phyloP scores from a whole-genome alignment of 2,797 vertebrate genomes.

The Dryobates pubescens region DNA sequence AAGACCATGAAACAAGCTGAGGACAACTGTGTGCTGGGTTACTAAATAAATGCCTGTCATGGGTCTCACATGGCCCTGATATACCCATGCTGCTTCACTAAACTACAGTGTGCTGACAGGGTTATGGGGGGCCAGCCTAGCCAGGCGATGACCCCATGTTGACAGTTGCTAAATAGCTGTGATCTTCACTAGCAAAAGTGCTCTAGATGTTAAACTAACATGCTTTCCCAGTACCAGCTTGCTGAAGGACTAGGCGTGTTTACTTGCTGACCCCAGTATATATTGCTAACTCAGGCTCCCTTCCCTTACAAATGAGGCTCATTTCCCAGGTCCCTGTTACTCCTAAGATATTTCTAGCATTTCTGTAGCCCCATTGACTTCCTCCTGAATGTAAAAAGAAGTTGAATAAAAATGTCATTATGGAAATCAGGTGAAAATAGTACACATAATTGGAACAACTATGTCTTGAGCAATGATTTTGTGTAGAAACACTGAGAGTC shows the following conservation, averaged over 20 bases:
- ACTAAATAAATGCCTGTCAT: fast-evolving
- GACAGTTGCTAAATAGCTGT: background rate
- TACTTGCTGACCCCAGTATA: background rate
- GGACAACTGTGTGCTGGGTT: background rate
- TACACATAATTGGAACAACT: background rate
- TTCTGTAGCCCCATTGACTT: background rate
- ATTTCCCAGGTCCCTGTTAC: background rate
- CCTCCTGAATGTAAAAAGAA: background rate
- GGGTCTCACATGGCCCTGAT: fast-evolving
- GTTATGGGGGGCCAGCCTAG: background rate
- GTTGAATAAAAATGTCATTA: background rate
- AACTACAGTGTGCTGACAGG: background rate
- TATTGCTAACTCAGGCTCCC: background rate
- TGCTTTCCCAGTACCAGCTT: background rate
- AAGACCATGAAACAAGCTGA: background rate
- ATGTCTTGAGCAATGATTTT: background rate
- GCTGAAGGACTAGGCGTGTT: background rate
- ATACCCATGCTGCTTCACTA: background rate
- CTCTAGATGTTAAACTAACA: background rate
- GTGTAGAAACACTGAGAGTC: background rate
- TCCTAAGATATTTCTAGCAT: background rate
- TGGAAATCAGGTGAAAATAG: background rate
- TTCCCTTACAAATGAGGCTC: background rate
- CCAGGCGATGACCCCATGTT: background rate
- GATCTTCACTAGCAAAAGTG: background rate